Conservation (phyloP, 92 coral and sea anemone species). For the Palythoa grandiflora region DNA sequence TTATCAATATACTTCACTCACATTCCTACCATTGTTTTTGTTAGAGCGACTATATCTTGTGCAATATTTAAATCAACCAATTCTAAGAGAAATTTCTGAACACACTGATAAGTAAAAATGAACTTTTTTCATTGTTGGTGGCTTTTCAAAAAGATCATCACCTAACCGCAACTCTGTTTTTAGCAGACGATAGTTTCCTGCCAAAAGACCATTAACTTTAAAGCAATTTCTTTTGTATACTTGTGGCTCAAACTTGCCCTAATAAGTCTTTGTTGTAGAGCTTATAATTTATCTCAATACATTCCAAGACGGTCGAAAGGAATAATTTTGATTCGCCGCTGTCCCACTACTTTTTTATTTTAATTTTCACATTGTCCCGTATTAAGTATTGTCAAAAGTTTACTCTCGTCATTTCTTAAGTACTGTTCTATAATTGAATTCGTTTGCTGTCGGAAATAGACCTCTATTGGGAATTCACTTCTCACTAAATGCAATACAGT, state of each 20-base stretch:
- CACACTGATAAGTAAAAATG: neutral
- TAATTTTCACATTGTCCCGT: too few species aligned
- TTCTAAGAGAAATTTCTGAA: neutral
- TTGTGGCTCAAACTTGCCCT: neutral
- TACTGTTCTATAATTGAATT: neutral
- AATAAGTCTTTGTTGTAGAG: neutral
- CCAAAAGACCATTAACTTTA: constrained; percentile 1
- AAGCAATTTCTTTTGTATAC: neutral
- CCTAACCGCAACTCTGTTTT: neutral
- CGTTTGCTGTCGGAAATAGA: neutral
- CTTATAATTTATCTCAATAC: neutral
- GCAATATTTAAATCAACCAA: neutral
- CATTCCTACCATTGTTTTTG: neutral
- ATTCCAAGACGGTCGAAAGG: neutral
- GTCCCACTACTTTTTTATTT: neutral
- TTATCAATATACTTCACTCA: neutral
- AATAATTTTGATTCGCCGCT: neutral
- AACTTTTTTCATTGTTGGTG: constrained; percentile 19
- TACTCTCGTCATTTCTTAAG: too few species aligned
- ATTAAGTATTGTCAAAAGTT: too few species aligned
- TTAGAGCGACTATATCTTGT: neutral
- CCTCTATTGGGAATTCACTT: neutral
- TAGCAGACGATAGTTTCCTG: constrained; percentile 32
- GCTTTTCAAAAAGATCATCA: neutral
- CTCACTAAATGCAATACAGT: neutral